Evolutionary conservation across 2,113 vertebrate species (phyloP), one percentile per base, ranked within the genome.

Genomic region (Charadrius vociferus): DNA sequence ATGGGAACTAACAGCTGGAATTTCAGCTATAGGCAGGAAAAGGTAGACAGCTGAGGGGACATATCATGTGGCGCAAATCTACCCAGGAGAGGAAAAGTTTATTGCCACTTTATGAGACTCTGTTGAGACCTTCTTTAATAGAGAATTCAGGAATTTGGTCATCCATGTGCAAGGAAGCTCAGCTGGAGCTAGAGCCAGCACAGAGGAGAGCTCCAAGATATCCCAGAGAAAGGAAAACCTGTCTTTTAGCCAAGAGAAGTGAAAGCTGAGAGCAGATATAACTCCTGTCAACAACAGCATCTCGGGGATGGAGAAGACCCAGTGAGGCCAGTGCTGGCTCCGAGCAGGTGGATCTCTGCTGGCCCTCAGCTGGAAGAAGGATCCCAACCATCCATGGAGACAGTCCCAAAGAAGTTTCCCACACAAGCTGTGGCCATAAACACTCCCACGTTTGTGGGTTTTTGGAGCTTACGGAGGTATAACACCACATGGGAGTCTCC

Each of bases 341-440:
- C 32, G 23, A 70, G 47, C n/a, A 52, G 78, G 70, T 80, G 66
- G 29, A 53, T 70, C 27, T 79, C 39, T 1, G 1, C 53, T 52
- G n/a, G 36, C 41, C 47, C 3, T 5, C 23, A 68, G 58, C 58
- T 55, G 71, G 50, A 65, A 59, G 49, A 49, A 61, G 39, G 58
- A 49, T 77, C 36, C 49, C 39, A 77, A 3, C 32, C 26, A 32
- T 27, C n/a, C 63, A 21, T 1, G 4, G 58, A 71, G 41, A 41
- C 1, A 3, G 5, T 41, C 45, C 56, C 0, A 0, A 15, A 67
- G n/a, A 65, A 37, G 8, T 19, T 73, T 56, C 49, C 65, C 26
- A 13, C 21, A 37, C 19, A 59, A 58, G 21, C 53, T 39, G 52
- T 14, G 19, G 56, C 36, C 36, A 17, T 15, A 17, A 67, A 72